These are phyloP conservation scores for Garrulus glandarius DNA, from an alignment of 2,797 vertebrate genomes.

Conservation along the genomic window DNA sequence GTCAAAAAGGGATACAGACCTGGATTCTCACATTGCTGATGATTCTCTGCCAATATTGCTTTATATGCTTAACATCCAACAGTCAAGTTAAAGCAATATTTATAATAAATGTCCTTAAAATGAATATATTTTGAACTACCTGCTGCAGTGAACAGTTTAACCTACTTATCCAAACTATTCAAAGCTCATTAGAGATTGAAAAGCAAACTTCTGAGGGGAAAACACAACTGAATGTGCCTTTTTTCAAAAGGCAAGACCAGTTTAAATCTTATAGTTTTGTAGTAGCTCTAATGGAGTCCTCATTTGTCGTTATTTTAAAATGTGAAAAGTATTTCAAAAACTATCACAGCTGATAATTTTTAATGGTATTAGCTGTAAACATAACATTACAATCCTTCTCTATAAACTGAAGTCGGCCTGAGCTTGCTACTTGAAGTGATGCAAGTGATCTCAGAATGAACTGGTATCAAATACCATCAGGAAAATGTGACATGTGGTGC, in stretches of 20 bases:
- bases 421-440: neutral
- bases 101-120: neutral
- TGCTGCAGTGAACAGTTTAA: neutral
- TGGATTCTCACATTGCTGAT: neutral
- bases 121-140: neutral
- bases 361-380: neutral
- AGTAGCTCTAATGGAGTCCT: neutral
- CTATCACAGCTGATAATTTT: neutral
- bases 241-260: neutral
- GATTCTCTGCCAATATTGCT: neutral
- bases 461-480: neutral
- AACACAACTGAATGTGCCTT: neutral
- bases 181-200: neutral
- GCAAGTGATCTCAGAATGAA: neutral
- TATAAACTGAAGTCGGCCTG: neutral
- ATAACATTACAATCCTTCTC: neutral
- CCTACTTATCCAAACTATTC: neutral
- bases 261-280: neutral
- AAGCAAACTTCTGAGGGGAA: neutral
- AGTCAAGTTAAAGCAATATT: constrained; percentile 21
- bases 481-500: neutral
- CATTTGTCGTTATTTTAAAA: neutral
- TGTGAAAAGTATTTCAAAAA: neutral
- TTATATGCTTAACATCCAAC: constrained; percentile 22
- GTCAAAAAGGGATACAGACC: neutral